Conservation (phyloP, 2,888 invertebrate genomes). For the Sarcophaga carnaria region DNA sequence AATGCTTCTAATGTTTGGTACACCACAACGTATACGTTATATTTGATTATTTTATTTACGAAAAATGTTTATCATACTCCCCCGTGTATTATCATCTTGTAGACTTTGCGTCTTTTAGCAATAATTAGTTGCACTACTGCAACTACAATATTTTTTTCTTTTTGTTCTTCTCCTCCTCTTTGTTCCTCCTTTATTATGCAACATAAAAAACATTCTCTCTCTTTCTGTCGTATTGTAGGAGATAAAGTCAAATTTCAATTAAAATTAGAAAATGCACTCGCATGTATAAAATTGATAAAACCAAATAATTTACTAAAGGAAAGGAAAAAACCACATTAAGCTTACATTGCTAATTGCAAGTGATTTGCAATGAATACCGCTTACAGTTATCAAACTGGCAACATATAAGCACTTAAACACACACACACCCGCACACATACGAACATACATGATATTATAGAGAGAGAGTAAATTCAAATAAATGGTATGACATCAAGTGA, state of each 20-base stretch:
- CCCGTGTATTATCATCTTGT: background rate
- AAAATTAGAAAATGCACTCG: constrained; percentile 23
- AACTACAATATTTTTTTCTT: background rate
- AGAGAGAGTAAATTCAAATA: constrained; percentile 43
- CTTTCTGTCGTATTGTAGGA: background rate
- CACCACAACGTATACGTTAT: background rate
- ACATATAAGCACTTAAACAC: background rate
- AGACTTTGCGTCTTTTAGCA: background rate
- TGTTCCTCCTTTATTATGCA: no score
- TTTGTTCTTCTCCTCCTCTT: no score
- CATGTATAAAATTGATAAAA: constrained; percentile 58
- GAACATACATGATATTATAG: background rate
- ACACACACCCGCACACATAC: constrained; percentile 7
- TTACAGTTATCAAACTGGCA: constrained; percentile 11
- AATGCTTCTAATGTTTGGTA: background rate
- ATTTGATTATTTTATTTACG: background rate
- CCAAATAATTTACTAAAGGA: constrained; percentile 76
- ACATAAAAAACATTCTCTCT: background rate
- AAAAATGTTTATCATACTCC: background rate
- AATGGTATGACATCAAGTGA: constrained; percentile 41
- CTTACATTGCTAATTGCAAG: constrained; percentile 80
- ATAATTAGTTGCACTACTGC: background rate
- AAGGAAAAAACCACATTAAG: constrained; percentile 78
- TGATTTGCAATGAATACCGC: constrained; percentile 72
- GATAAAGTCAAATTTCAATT: constrained; percentile 22